These are phyloP conservation scores for Intellagama lesueurii DNA, from an alignment of 2,797 vertebrate species.

Conservation along the genomic window DNA sequence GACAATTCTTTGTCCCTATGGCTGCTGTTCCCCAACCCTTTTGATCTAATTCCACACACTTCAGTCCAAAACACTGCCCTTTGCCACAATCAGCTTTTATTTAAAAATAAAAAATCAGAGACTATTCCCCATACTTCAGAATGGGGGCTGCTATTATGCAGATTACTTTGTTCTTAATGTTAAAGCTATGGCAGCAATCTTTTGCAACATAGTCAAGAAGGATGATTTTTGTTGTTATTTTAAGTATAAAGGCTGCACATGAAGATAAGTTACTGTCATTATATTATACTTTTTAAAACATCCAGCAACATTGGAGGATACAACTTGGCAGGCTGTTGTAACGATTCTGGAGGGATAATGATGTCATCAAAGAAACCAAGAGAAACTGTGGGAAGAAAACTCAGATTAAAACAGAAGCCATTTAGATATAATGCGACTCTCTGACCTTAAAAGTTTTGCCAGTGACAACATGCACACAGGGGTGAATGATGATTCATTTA, in stretches of 20 bases:
- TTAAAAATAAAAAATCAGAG: not conserved
- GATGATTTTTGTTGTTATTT: not conserved
- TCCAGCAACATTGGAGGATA: constrained; percentile 83
- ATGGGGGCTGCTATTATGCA: not conserved
- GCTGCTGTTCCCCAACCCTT: not conserved
- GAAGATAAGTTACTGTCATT: too few species aligned
- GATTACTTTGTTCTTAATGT: not conserved
- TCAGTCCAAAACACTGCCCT: not conserved
- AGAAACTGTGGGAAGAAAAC: constrained; percentile 83
- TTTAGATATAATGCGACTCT: not conserved
- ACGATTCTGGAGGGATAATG: constrained; percentile 81
- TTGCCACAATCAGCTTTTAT: not conserved
- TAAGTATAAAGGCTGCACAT: too few species aligned
- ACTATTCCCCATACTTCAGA: not conserved
- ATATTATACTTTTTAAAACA: constrained; percentile 17
- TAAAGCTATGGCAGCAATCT: not conserved
- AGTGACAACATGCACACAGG: too few species aligned
- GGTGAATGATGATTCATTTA: too few species aligned
- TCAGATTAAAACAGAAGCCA: not conserved
- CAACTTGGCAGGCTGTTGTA: constrained; percentile 96
- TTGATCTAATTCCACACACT: not conserved
- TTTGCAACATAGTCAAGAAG: not conserved
- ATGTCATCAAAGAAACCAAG: constrained; percentile 84
- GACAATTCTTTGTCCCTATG: not conserved
- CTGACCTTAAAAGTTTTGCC: not conserved